Conservation (phyloP, 2,888 invertebrate species). For the Azorinus chamasolen region DNA sequence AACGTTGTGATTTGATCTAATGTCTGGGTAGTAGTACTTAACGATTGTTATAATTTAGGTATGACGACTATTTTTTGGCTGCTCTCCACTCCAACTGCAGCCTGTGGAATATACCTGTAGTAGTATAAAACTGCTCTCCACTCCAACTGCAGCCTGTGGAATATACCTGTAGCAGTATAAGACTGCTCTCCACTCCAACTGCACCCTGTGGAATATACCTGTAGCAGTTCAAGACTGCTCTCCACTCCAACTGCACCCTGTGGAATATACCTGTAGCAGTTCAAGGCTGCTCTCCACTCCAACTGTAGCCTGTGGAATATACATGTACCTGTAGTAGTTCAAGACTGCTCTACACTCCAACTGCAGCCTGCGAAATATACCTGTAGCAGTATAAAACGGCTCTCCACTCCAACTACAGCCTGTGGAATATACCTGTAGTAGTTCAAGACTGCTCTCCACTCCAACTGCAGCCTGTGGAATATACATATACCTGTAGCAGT, state of each 20-base stretch:
- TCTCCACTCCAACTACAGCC: slow-evolving; percentile 57
- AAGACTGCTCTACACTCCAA: slow-evolving; percentile 54
- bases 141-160: slow-evolving; percentile 54
- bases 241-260: slow-evolving; percentile 57
- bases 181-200: slow-evolving; percentile 55
- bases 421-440: slow-evolving; percentile 52
- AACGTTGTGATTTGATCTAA: no score
- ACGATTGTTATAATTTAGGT: no score
- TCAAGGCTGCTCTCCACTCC: slow-evolving; percentile 59
- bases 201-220: slow-evolving; percentile 56
- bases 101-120: slow-evolving; percentile 59
- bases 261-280: slow-evolving; percentile 50
- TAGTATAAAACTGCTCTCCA: slow-evolving; percentile 55
- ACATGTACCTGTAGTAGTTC: slow-evolving; percentile 52
- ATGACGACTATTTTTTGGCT: no score
- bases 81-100: slow-evolving; percentile 57
- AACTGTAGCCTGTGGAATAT: slow-evolving; percentile 55
- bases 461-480: slow-evolving; percentile 60
- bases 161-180: slow-evolving; percentile 55
- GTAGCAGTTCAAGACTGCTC: slow-evolving; percentile 51
- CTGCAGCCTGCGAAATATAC: slow-evolving; percentile 57
- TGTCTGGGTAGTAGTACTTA: no score
- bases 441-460: slow-evolving; percentile 54
- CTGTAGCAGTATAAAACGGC: slow-evolving; percentile 50
- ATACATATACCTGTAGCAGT: slow-evolving; percentile 51